Percentiles rank a stretch among this genome's conserved stretches.
These are phyloP conservation scores for Drosophila borborema DNA, from an alignment of 2,888 invertebrate species.

Conservation along the genomic window DNA sequence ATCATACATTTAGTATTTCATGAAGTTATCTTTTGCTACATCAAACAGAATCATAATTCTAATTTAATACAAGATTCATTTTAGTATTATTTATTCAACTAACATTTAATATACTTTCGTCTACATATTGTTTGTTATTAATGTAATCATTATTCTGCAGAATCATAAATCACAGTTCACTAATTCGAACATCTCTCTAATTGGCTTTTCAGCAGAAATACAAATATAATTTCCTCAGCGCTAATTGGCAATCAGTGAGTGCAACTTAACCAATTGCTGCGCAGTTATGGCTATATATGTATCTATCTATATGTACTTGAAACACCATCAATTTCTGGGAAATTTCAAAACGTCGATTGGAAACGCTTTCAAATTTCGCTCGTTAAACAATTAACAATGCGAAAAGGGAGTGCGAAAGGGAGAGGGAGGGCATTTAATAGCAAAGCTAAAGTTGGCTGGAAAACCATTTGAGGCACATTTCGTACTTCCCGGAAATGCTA, in stretches of 20 bases:
- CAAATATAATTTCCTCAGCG: conserved; percentile 12
- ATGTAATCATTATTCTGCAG: background rate
- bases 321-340: conserved; percentile 32
- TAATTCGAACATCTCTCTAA: conserved; percentile 30
- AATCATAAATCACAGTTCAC: conserved; percentile 21
- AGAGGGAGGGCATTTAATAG: conserved; percentile 2
- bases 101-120: too few relatives aligned
- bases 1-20: background rate
- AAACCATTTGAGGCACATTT: conserved; percentile 14
- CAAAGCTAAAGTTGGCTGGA: conserved; percentile 14
- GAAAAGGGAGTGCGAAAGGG: background rate
- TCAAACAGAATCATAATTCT: too few relatives aligned
- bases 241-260: conserved; percentile 29
- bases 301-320: conserved; percentile 1
- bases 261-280: conserved; percentile 36
- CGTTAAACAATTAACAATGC: conserved; percentile 54
- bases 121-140: background rate
- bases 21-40: too few relatives aligned
- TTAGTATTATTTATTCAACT: too few relatives aligned
- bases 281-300: conserved; percentile 11
- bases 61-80: too few relatives aligned
- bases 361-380: conserved; percentile 17
- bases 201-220: conserved; percentile 41
- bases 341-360: conserved; percentile 18
- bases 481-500: conserved; percentile 54